phyloP scores from a whole-genome alignment of 1,140 invertebrate species.

The Pararge aegeria region DNA sequence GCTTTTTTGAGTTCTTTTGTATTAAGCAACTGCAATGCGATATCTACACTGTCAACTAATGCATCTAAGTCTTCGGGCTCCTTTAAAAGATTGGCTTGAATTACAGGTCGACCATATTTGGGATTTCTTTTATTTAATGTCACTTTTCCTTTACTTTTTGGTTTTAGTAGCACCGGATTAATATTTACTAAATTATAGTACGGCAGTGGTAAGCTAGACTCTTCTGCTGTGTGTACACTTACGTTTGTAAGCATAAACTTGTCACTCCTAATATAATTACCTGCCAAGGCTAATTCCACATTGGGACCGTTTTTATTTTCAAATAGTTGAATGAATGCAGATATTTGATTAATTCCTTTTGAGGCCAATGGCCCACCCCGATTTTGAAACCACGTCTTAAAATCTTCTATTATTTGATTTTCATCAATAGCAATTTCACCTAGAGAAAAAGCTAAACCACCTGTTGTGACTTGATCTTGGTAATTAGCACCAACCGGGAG shows the following conservation, averaged over 20 bases:
- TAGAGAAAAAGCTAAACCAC: conserved; percentile 51
- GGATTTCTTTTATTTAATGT: conserved; percentile 90
- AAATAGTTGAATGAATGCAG: conserved; percentile 67
- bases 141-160: conserved; percentile 89
- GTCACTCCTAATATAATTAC: conserved; percentile 70
- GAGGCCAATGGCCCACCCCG: conserved; percentile 66
- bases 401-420: conserved; percentile 61
- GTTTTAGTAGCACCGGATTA: conserved; percentile 90
- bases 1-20: conserved; percentile 68
- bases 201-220: conserved; percentile 57
- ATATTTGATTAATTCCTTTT: conserved; percentile 63
- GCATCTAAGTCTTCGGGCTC: conserved; percentile 89
- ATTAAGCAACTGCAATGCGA: conserved; percentile 78
- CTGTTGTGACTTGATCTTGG: conserved; percentile 83
- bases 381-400: conserved; percentile 71
- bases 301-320: conserved; percentile 69
- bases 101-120: conserved; percentile 89
- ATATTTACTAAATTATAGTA: conserved; percentile 79
- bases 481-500: conserved; percentile 83
- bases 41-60: conserved; percentile 90
- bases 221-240: conserved; percentile 61
- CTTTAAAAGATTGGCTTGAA: conserved; percentile 95
- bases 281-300: conserved; percentile 63
- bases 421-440: conserved; percentile 53
- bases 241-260: conserved; percentile 71